These are phyloP conservation scores for Coenonympha arcania DNA, from an alignment of 2,888 invertebrate species.

Conservation along the genomic window DNA sequence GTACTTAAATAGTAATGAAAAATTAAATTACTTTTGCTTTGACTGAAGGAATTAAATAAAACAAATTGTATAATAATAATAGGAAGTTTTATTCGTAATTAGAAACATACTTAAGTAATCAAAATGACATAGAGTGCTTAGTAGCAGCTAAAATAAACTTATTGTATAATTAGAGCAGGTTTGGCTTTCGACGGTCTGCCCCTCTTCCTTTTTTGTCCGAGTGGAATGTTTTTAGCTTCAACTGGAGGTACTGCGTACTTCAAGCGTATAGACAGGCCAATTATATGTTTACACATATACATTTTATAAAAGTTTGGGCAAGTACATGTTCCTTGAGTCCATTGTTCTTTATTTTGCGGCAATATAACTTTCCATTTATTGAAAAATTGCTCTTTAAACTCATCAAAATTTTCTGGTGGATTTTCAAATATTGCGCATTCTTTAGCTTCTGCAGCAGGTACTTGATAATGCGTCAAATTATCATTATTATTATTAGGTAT, in stretches of 20 bases:
- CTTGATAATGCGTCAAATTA: conserved; percentile 15
- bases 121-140: too few species aligned
- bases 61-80: too few species aligned
- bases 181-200: conserved; percentile 7
- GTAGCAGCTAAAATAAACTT: too few species aligned
- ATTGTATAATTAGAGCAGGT: conserved; percentile 7
- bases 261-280: conserved; percentile 18
- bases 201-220: conserved; percentile 9
- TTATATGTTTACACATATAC: conserved; percentile 8
- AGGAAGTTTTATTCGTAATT: too few species aligned
- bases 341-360: conserved; percentile 7
- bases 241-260: conserved; percentile 19
- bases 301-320: conserved; percentile 7
- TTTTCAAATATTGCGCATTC: conserved; percentile 3
- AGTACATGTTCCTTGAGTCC: conserved; percentile 6
- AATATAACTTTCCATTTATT: conserved; percentile 10
- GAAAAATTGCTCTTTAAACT: conserved; percentile 11
- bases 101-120: too few species aligned
- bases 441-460: conserved; percentile 5
- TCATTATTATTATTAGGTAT: conserved; percentile 17
- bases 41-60: too few species aligned
- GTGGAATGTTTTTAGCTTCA: conserved; percentile 17
- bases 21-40: too few species aligned
- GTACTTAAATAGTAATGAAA: too few species aligned
- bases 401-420: conserved; percentile 7